phyloP scores from a whole-genome alignment of 2,888 invertebrate species.

The Acrocyrtus sp. region DNA sequence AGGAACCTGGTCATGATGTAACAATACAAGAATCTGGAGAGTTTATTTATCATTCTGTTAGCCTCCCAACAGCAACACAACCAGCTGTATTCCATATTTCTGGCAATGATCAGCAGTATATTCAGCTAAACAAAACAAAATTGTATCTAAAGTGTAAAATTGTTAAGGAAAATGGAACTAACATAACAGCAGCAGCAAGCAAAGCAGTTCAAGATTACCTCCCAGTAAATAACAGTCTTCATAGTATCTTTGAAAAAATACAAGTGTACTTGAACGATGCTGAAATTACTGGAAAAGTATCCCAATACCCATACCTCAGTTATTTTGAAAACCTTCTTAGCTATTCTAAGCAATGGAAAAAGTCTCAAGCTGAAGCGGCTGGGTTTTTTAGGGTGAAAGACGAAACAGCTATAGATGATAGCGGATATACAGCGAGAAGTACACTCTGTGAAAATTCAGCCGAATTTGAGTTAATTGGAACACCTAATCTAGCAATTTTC shows the following conservation, averaged over 20 bases:
- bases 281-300: conserved; percentile 19
- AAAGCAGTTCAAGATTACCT: conserved; percentile 22
- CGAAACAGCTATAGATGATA: conserved; percentile 13
- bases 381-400: conserved; percentile 42
- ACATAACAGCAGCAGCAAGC: background rate
- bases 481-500: conserved; percentile 40
- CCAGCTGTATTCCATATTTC: conserved; percentile 42
- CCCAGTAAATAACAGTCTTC: conserved; percentile 40
- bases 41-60: conserved; percentile 15
- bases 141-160: conserved; percentile 29
- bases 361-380: conserved; percentile 18
- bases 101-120: conserved; percentile 43
- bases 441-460: conserved; percentile 9
- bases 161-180: background rate
- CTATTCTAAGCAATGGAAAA: conserved; percentile 24
- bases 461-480: conserved; percentile 50
- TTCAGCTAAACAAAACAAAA: conserved; percentile 24
- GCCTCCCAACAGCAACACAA: conserved; percentile 2
- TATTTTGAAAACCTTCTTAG: conserved; percentile 28
- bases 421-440: conserved; percentile 16
- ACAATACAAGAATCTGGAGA: background rate
- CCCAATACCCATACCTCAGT: conserved; percentile 27
- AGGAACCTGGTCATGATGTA: conserved; percentile 34
- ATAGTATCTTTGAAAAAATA: conserved; percentile 32
- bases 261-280: conserved; percentile 12